Evolutionary conservation across 2,797 vertebrate genomes (phyloP), one percentile per base, ranked within the genome.

Genomic region (Sebastolobus altivelis): DNA sequence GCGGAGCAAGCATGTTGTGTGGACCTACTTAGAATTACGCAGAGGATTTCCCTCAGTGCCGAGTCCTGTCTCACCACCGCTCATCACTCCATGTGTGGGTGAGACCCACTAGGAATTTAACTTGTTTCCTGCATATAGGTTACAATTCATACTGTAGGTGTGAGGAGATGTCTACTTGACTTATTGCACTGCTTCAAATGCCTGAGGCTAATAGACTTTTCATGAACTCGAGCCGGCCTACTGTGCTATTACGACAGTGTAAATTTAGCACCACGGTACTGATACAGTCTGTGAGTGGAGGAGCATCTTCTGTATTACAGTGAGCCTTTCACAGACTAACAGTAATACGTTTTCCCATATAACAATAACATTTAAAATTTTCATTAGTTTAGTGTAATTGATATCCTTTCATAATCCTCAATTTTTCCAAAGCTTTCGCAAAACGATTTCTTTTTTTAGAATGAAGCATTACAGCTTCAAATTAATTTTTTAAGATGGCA

Each of bases 121-220:
- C 85, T 83, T 67, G 76, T 87, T 92, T 89, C 84, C 84, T 65
- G 72, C 75, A 90, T 90, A 90, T 83, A 83, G 80, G 87, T 86
- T 86, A 86, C 83, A 87, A 88, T 76, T 89, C 87, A 81, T 83
- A 54, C 52, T 11, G 52, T 22, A 82, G 84, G 81, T 88, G 89
- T 80, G 70, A 84, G 68, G 35, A 74, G 82, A 80, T 81, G 87
- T 89, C 91, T 84, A 12, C 77, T 84, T 92, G 89, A 90, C 80
- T 88, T 85, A 93, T 85, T 80, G 75, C 87, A 54, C 66, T 71
- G 66, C 83, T 79, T 87, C 79, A 83, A 81, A 86, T 10, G 90
- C 90, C 83, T 59, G 63, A 70, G 80, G 89, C 88, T 72, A 84
- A 88, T 71, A 68, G 65, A 71, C 80, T 91, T 87, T 72, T 78